Base-by-base conservation (phyloP, 2,113 vertebrate species). In the Psephotus haematonotus region DNA sequence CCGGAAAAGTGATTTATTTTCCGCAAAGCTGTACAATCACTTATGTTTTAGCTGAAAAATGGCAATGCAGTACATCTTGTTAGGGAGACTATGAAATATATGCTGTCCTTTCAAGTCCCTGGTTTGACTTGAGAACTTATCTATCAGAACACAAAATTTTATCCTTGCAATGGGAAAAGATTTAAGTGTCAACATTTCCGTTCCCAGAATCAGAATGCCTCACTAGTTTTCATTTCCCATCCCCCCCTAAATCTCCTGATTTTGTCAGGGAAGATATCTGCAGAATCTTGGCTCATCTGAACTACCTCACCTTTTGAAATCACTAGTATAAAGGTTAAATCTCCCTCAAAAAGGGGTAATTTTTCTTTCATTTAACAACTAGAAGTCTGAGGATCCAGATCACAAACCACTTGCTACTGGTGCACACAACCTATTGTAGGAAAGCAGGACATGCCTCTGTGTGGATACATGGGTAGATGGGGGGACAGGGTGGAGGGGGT, bases 261-360 rank as follows among this genome's bases (percentile, higher is more conserved):
- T 71, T 71, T 53, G 47, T 41, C 22, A 1, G 23, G 49, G 55
- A 93, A 97, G 59, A 83, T 49, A 52, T 57, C 80, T 72, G 82
- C 65, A 90, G 57, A 87, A 82, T 72, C 59, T 80, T 55, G 35
- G 94, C 95, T 97, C 95, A 97, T 96, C 97, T 95, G 93, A 97
- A 97, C 91, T 95, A 23, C 57, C 74, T 95, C 94, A 91, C 77
- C 88, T 97, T 95, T 67, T 79, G 88, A 93, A 69, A 96, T 93
- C 90, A 87, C 2, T 7, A 69, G 68, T 89, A 85, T 68, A 71
- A 92, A 90, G 71, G 71, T 55, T 90, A 79, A 74, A 84, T 63
- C 4, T 12, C 82, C 41, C 52, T 39, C 74, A 71, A 37, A 68
- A 75, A 46, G 49, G 67, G 49, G 1, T 63, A 11, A 43, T 41